Evolutionary conservation across 2,113 vertebrate genomes (phyloP).

Genomic region (Phrynocephalus versicolor): DNA sequence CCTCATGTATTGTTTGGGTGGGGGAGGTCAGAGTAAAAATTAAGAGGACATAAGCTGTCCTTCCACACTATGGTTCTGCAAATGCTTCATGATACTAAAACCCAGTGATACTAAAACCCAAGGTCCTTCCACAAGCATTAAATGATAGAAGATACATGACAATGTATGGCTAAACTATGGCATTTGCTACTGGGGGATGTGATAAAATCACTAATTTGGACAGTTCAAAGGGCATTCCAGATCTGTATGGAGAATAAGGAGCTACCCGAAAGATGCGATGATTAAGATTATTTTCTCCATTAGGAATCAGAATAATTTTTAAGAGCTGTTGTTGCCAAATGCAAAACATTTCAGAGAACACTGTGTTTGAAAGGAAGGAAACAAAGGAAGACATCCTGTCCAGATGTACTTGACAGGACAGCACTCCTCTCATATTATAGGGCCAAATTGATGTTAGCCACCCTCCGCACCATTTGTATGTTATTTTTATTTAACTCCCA

Average conservation of each 20-base stretch:
- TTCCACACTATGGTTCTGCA: too few species aligned
- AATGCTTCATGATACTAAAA: neutral
- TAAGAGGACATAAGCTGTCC: too few species aligned
- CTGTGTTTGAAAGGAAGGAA: conserved; percentile 33
- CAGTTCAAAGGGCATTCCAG: neutral
- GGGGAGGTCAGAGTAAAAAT: too few species aligned
- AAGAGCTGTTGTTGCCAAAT: conserved; percentile 12
- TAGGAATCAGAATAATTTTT: neutral
- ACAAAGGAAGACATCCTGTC: conserved; percentile 1
- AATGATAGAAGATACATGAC: neutral
- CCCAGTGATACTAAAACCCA: neutral
- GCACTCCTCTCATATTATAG: neutral
- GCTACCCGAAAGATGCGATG: neutral
- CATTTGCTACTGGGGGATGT: neutral
- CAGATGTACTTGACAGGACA: conserved; percentile 10
- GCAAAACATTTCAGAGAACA: conserved; percentile 22
- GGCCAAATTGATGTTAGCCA: conserved; percentile 10
- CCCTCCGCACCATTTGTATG: neutral
- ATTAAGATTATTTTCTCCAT: conserved; percentile 8
- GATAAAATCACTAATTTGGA: neutral
- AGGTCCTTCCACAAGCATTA: neutral
- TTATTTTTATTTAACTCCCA: conserved; percentile 21
- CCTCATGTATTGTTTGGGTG: too few species aligned
- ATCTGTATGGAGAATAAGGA: neutral
- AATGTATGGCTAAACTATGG: neutral